Evolutionary conservation across 2,888 invertebrate genomes (phyloP).

Genomic region (Pegoplata infirma): DNA sequence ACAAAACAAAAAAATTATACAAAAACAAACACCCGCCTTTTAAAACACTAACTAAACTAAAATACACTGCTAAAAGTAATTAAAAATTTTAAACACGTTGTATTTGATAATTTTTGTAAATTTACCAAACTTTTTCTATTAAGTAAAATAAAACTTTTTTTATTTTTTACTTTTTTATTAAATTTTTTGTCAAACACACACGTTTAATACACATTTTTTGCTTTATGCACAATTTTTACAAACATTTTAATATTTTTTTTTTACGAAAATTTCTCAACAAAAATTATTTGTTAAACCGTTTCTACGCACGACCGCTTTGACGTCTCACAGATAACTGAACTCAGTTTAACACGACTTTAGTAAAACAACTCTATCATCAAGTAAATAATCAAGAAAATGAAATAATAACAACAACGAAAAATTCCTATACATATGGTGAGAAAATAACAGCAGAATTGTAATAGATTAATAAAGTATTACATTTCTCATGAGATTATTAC

Average conservation of each 20-base stretch:
- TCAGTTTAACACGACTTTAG: slow-evolving; percentile 39
- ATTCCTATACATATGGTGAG: slow-evolving; percentile 36
- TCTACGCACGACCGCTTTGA: slow-evolving; percentile 57
- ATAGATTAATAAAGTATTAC: slow-evolving; percentile 22
- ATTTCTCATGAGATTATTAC: not conserved
- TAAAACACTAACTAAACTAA: slow-evolving; percentile 3
- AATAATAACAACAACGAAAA: slow-evolving; percentile 34
- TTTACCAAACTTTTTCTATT: slow-evolving; percentile 46
- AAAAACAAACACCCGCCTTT: slow-evolving; percentile 27
- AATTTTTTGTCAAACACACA: slow-evolving; percentile 13
- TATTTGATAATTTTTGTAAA: not conserved
- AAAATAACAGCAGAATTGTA: slow-evolving; percentile 21
- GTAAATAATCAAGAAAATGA: not conserved
- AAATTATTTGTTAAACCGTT: slow-evolving; percentile 28
- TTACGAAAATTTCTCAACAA: slow-evolving; percentile 33
- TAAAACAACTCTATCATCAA: slow-evolving; percentile 24
- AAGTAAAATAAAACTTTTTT: slow-evolving; percentile 28
- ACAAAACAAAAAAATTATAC: too few species aligned
- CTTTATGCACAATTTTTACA: slow-evolving; percentile 8
- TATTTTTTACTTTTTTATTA: too few species aligned
- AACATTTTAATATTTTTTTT: slow-evolving; percentile 11
- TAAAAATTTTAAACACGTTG: slow-evolving; percentile 45
- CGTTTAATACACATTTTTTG: slow-evolving; percentile 1
- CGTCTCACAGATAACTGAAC: slow-evolving; percentile 65
- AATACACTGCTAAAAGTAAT: slow-evolving; percentile 7